A percentile compares a stretch with the other conserved stretches of the same genome.
These are phyloP conservation scores for Damaliscus lunatus DNA, from an alignment of 2,113 vertebrate genomes.

Conservation along the genomic window DNA sequence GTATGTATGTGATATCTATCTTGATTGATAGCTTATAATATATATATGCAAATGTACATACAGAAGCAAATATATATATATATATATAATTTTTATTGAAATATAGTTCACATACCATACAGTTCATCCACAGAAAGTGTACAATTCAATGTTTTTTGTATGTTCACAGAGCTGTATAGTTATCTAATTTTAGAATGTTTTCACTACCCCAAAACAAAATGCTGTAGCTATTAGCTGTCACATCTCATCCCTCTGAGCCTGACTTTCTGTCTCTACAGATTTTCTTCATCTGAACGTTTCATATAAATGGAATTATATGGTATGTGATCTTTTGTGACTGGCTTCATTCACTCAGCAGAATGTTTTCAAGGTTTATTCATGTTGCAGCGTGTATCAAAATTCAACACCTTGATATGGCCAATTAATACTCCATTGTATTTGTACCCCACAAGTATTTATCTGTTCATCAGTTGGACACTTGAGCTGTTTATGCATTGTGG, in stretches of 20 bases:
- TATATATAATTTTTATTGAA: not conserved
- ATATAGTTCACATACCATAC: not conserved
- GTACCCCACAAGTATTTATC: not conserved
- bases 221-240: not conserved
- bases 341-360: not conserved
- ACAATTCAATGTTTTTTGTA: not conserved
- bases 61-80: not conserved
- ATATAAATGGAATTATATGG: not conserved
- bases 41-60: not conserved
- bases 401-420: not conserved
- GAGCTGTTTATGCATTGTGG: not conserved
- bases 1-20: not conserved
- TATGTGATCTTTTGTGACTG: not conserved
- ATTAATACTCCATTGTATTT: not conserved
- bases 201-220: not conserved
- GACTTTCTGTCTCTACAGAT: not conserved
- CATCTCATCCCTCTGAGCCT: not conserved
- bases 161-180: not conserved
- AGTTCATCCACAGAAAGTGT: not conserved
- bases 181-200: conserved; percentile 18
- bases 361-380: not conserved
- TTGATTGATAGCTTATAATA: not conserved
- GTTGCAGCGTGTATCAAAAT: not conserved
- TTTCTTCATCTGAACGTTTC: not conserved
- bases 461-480: not conserved